phyloP scores from a whole-genome alignment of 2,888 invertebrate species.

The Mantis religiosa region DNA sequence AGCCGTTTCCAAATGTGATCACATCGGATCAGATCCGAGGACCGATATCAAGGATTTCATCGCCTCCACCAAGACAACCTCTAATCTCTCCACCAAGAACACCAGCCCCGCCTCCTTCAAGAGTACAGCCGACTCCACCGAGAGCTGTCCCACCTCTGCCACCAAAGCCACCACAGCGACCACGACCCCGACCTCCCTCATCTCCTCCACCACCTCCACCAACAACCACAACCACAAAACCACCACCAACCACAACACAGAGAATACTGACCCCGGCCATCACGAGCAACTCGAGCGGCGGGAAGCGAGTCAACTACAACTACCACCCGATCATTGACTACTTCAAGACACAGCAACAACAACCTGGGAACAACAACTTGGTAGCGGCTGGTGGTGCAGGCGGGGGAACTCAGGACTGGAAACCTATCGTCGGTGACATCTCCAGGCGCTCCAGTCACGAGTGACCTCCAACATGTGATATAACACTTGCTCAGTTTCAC shows the following conservation, averaged over 20 bases:
- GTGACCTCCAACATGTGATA: background rate
- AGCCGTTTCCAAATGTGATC: conserved; percentile 5
- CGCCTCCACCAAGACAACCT: conserved; percentile 34
- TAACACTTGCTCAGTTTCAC: background rate
- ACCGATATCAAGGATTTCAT: background rate
- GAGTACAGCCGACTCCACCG: conserved; percentile 4
- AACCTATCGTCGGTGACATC: conserved; percentile 16
- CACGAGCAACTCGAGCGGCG: background rate
- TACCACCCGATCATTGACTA: conserved; percentile 82
- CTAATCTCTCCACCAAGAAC: background rate
- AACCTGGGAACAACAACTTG: conserved; percentile 43
- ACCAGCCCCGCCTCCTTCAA: conserved; percentile 2
- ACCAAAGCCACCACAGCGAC: background rate
- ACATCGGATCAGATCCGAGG: background rate
- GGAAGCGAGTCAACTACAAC: conserved; percentile 68
- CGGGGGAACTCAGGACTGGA: conserved; percentile 21
- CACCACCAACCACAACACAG: conserved; percentile 35
- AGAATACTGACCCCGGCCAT: background rate
- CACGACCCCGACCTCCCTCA: background rate
- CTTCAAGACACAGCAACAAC: conserved; percentile 46
- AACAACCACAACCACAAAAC: background rate
- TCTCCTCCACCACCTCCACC: conserved; percentile 34
- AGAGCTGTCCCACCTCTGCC: background rate
- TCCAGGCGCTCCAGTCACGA: background rate
- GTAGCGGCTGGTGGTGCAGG: conserved; percentile 34